These are phyloP conservation scores for Penaeus vannamei DNA, from an alignment of 1,140 invertebrate species.

Conservation along the genomic window DNA sequence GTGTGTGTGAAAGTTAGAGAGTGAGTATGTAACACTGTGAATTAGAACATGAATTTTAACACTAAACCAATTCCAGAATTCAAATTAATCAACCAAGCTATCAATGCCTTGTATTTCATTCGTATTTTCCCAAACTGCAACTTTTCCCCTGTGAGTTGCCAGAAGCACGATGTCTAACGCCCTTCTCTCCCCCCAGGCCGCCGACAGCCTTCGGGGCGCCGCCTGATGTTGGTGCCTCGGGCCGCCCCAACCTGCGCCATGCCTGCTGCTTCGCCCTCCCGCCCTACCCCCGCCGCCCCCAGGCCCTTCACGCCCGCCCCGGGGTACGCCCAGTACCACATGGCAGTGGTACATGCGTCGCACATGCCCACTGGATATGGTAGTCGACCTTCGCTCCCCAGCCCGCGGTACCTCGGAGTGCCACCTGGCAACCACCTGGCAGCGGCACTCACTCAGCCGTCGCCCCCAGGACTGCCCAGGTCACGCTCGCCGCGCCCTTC, in stretches of 20 bases:
- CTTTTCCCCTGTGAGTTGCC: no score
- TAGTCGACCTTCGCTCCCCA: constrained; percentile 39
- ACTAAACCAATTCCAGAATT: no score
- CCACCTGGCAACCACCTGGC: constrained; percentile 56
- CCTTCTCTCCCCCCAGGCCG: not conserved
- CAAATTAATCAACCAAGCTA: no score
- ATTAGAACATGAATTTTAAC: no score
- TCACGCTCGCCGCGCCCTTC: constrained; percentile 56
- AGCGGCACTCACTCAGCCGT: constrained; percentile 62
- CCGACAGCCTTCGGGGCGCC: not conserved
- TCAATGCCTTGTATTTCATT: no score
- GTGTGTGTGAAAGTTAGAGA: no score
- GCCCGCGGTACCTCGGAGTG: constrained; percentile 52
- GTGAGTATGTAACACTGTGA: no score
- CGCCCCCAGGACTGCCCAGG: constrained; percentile 46
- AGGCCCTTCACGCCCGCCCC: constrained; percentile 58
- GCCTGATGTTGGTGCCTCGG: constrained; percentile 63
- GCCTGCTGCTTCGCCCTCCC: constrained; percentile 66
- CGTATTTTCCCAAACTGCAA: no score
- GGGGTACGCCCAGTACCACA: constrained; percentile 54
- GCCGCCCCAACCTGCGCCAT: constrained; percentile 61
- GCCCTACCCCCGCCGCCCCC: constrained; percentile 60
- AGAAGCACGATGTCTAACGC: no score
- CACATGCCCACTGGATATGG: constrained; percentile 3
- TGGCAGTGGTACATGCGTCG: constrained; percentile 27